phyloP scores from a whole-genome alignment of 2,797 vertebrate genomes.

The Margarornis squamiger region DNA sequence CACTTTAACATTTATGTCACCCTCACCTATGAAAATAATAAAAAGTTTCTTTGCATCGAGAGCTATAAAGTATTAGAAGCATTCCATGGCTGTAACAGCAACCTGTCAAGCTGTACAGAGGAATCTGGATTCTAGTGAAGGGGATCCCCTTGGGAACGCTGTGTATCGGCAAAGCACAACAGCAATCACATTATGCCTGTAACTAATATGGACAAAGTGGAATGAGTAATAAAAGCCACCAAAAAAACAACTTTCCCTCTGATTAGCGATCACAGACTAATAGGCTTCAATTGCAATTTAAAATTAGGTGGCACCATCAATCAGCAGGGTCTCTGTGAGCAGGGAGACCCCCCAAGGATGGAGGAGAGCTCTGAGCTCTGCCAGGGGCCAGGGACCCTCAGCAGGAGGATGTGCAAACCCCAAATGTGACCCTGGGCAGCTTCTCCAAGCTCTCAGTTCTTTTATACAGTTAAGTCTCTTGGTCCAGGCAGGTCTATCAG shows the following conservation, averaged over 20 bases:
- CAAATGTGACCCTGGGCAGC: not conserved
- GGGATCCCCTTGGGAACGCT: not conserved
- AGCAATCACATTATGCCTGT: conserved; percentile 7
- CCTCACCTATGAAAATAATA: conserved; percentile 31
- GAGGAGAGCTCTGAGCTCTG: not conserved
- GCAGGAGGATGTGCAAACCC: not conserved
- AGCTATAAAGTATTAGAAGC: not conserved
- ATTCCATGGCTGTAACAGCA: not conserved
- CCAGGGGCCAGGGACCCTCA: not conserved
- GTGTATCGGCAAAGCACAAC: not conserved
- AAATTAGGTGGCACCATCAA: not conserved
- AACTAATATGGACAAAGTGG: conserved; percentile 34
- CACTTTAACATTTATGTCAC: conserved; percentile 20
- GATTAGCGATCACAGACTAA: conserved; percentile 5
- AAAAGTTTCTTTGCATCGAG: not conserved
- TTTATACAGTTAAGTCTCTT: not conserved
- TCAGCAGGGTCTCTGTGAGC: not conserved
- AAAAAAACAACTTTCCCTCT: conserved; percentile 1
- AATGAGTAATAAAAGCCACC: conserved; percentile 37
- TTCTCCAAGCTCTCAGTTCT: not conserved
- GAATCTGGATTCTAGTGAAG: not conserved
- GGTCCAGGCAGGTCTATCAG: not conserved
- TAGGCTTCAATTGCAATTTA: not conserved
- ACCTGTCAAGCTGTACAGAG: not conserved
- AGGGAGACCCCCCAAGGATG: not conserved